Evolutionary conservation across 2,797 vertebrate genomes (phyloP), one percentile per base, ranked within the genome.

Genomic region (Falco concolor): DNA sequence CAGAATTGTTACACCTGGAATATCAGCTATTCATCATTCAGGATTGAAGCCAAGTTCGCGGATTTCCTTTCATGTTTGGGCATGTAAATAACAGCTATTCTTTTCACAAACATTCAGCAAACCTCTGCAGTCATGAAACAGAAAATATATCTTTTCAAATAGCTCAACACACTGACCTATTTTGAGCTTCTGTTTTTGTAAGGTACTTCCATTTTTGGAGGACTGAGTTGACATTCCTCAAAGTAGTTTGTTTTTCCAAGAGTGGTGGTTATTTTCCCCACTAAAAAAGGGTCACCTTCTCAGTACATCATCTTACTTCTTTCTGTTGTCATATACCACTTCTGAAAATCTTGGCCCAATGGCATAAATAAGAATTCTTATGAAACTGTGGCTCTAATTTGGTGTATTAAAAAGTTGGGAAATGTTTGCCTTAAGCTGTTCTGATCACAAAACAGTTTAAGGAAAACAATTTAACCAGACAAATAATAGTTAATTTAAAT

Each of bases 401-500:
- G 28, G 10, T 27, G 5, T 44, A 49, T 68, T 69, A 53, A 69
- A 53, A 38, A 49, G 9, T 10, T n/a, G 19, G 12, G 27, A 54
- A 18, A 13, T 23, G 60, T 54, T 80, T 52, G 16, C 64, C 59
- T 76, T 68, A 25, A 28, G 13, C 34, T 84, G 20, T 56, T 63
- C 44, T 38, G 19, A 72, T 83, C 57, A 56, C 50, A 50, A 5
- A 63, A 56, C 36, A 30, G 12, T 52, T 63, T 69, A 61, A 64
- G 54, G 56, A 81, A 65, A 89, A 56, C 8, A 53, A 52, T 61
- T 69, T 23, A 54, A 78, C 16, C 34, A 42, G 38, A n/a, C 36
- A 63, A 80, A 64, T 44, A 89, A 50, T 34, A 95, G 81, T 64
- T 50, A 44, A 47, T 75, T 87, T 89, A 57, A 79, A 89, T 89